Conservation (phyloP, 2,797 vertebrate species). For the Cephalopachus bancanus region DNA sequence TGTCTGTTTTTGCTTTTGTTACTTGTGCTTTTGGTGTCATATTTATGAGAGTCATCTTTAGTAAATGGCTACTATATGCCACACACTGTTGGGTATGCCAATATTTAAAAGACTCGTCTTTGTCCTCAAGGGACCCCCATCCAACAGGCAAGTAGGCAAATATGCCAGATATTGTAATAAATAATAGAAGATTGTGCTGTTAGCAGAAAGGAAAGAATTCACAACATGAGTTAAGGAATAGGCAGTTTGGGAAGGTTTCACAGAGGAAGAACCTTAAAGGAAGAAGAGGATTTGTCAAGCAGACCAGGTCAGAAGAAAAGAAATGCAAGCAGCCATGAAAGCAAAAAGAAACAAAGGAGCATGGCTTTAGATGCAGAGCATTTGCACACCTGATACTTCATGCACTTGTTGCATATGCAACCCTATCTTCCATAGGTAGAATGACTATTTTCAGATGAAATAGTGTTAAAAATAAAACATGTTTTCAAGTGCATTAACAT, state of each 20-base stretch:
- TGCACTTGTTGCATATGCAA: background rate
- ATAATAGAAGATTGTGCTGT: background rate
- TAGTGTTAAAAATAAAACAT: background rate
- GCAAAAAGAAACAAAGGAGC: background rate
- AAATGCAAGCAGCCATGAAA: background rate
- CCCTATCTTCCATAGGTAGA: background rate
- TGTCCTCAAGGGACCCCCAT: background rate
- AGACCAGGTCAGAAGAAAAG: background rate
- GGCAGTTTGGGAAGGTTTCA: background rate
- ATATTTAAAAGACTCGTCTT: background rate
- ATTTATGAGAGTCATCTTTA: background rate
- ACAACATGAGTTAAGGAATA: background rate
- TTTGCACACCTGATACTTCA: background rate
- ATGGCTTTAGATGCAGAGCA: background rate
- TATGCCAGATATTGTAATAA: background rate
- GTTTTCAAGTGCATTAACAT: background rate
- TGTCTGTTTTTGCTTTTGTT: background rate
- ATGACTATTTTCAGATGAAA: background rate
- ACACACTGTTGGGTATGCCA: background rate
- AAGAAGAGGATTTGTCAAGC: background rate
- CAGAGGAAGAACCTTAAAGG: background rate
- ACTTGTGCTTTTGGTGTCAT: background rate
- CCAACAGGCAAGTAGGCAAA: background rate
- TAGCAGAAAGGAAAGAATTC: background rate
- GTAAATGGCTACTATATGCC: background rate